These are phyloP conservation scores for Naso thynnoides DNA, from an alignment of 2,797 vertebrate genomes.

Conservation along the genomic window DNA sequence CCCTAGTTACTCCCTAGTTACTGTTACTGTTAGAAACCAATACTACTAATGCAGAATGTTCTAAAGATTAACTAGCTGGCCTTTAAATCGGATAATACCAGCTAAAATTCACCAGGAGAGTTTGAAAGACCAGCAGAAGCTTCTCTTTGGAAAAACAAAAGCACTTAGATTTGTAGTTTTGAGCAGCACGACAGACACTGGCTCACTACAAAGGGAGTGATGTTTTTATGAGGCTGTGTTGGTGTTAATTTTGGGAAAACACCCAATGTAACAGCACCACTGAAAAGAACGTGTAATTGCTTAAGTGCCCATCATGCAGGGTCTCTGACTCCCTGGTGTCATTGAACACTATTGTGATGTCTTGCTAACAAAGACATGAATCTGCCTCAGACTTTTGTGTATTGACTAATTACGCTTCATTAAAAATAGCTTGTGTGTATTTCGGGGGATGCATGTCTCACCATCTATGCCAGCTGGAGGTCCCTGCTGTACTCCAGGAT, in stretches of 20 bases:
- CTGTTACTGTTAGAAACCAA: no score
- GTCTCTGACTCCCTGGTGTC: slow-evolving; percentile 15
- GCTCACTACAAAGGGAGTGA: slow-evolving; percentile 10
- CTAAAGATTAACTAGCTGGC: background rate
- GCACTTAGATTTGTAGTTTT: background rate
- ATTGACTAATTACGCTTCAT: background rate
- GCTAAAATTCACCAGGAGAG: background rate
- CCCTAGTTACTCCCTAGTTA: no score
- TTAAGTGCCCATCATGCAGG: slow-evolving; percentile 22
- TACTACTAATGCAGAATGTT: background rate
- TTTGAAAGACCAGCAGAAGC: background rate
- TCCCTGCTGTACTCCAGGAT: slow-evolving; percentile 89
- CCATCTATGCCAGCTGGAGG: slow-evolving; percentile 93
- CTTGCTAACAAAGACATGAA: background rate
- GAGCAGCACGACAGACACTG: background rate
- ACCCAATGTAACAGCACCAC: slow-evolving; percentile 7
- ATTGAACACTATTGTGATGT: background rate
- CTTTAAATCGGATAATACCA: background rate
- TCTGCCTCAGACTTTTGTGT: slow-evolving; percentile 7
- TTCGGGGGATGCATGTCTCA: slow-evolving; percentile 67
- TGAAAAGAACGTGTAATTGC: slow-evolving; percentile 25
- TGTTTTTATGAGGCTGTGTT: slow-evolving; percentile 17
- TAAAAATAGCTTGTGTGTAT: background rate
- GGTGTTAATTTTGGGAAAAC: slow-evolving; percentile 26
- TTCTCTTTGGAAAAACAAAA: slow-evolving; percentile 11